Evolutionary conservation across 2,888 invertebrate species (phyloP).

Genomic region (Scotopteryx bipunctaria): DNA sequence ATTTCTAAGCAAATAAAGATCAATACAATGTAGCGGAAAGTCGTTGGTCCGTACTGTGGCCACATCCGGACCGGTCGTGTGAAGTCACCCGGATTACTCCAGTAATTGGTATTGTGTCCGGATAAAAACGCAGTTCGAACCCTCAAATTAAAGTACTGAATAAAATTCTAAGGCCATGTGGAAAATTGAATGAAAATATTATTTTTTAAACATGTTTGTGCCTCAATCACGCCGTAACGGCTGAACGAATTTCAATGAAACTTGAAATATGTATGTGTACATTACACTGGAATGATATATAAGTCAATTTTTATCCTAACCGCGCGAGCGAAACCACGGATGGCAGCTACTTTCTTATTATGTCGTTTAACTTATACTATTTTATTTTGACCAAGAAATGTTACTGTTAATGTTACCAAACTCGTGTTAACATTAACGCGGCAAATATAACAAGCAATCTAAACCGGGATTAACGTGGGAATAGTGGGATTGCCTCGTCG

Average conservation of each 20-base stretch:
- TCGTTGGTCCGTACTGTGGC: constrained; percentile 2
- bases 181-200: neutral
- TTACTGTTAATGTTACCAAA: no score
- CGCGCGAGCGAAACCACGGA: no score
- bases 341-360: no score
- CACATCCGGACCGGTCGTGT: constrained; percentile 5
- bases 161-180: no score
- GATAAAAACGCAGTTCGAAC: neutral
- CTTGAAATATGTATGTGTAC: no score
- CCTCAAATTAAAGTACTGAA: neutral
- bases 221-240: no score
- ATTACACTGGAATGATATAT: no score
- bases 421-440: no score
- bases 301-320: no score
- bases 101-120: constrained; percentile 22
- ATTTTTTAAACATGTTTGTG: neutral
- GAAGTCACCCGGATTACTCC: constrained; percentile 20
- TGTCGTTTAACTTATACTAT: no score
- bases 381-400: no score
- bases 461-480: constrained; percentile 8
- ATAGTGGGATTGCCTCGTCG: constrained; percentile 1
- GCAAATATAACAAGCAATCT: constrained; percentile 3
- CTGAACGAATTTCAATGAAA: no score
- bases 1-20: neutral
- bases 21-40: neutral